Evolutionary conservation across 2,797 vertebrate species (phyloP).

Genomic region (Acipenser ruthenus): DNA sequence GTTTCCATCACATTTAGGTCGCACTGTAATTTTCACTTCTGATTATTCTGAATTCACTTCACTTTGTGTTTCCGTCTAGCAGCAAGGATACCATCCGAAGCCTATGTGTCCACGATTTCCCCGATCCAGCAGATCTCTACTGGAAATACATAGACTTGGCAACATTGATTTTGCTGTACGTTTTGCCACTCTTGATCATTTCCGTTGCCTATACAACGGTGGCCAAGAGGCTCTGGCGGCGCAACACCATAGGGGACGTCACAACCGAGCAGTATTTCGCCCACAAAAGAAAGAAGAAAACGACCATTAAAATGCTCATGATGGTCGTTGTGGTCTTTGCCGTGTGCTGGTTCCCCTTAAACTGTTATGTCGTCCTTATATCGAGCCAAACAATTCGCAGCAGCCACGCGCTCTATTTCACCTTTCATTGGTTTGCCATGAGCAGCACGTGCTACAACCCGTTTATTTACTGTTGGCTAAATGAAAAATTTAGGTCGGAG

Average conservation of each 20-base stretch:
- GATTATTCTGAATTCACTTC: too few relatives aligned
- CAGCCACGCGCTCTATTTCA: slow-evolving; percentile 55
- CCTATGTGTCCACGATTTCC: slow-evolving; percentile 83
- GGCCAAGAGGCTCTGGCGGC: slow-evolving; percentile 79
- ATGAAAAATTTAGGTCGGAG: slow-evolving; percentile 56
- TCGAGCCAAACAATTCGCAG: slow-evolving; percentile 57
- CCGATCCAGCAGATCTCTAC: slow-evolving; percentile 81
- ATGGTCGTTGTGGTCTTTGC: slow-evolving; percentile 58
- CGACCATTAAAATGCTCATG: slow-evolving; percentile 64
- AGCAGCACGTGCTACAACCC: slow-evolving; percentile 69
- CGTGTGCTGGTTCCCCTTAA: slow-evolving; percentile 65
- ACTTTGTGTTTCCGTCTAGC: slow-evolving; percentile 3
- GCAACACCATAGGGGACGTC: slow-evolving; percentile 75
- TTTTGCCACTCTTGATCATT: slow-evolving; percentile 83
- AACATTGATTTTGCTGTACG: slow-evolving; percentile 81
- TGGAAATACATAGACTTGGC: slow-evolving; percentile 86
- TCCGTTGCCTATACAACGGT: slow-evolving; percentile 73
- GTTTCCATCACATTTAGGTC: too few relatives aligned
- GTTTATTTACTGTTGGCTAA: slow-evolving; percentile 69
- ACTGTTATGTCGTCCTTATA: slow-evolving; percentile 59
- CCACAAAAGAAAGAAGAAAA: slow-evolving; percentile 58
- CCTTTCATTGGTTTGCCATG: slow-evolving; percentile 64
- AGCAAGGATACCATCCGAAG: slow-evolving; percentile 72
- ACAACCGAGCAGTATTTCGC: slow-evolving; percentile 77
- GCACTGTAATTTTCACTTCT: too few relatives aligned